Base-by-base conservation (phyloP, 2,797 vertebrate genomes). In the Ispidina picta region DNA sequence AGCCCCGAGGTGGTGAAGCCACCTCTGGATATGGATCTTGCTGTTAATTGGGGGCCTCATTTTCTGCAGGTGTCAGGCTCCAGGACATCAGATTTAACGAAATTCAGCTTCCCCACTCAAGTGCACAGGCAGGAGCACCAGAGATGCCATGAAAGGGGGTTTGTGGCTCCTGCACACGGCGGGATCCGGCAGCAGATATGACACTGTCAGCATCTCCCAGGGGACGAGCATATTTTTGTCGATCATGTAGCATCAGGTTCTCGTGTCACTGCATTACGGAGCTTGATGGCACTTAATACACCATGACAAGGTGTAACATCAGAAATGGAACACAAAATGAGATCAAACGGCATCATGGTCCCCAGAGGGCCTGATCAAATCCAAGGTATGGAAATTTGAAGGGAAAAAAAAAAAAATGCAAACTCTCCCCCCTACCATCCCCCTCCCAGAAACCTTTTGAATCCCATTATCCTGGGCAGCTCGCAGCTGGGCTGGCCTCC, bases 221-320 rank as follows among this genome's bases (percentile, higher is more conserved):
- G 95, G 95, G 70, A 92, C 39, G 2, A 69, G 76, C 44, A 22
- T 39, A 12, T 80, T 88, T 92, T 65, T 93, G 90, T 94, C 33
- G 58, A 83, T 96, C 85, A 18, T 81, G 90, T 83, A 95, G 93
- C 95, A 84, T 90, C 95, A 87, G 94, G 89, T 83, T 80, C 92
- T 37, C 1, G 46, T 95, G 94, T 96, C 96, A 94, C 87, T 8
- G 23, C 78, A 49, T 92, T 65, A 39, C 15, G 19, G 86, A 74
- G 94, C 93, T 86, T 89, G 92, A 93, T 95, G 96, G 93, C 92
- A 95, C 90, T 69, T 95, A 92, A 96, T 89, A 63, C 88, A 20
- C n/a, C 66, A 3, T 93, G 93, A 97, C 96, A 96, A 86, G 44
- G 88, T 96, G 94, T 96, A 95, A 94, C 95, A 92, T 94, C 88